A percentile compares a stretch with the other conserved stretches of the same genome.
phyloP scores from a whole-genome alignment of 2,888 invertebrate species.

The Brachynemurus nebulosus region DNA sequence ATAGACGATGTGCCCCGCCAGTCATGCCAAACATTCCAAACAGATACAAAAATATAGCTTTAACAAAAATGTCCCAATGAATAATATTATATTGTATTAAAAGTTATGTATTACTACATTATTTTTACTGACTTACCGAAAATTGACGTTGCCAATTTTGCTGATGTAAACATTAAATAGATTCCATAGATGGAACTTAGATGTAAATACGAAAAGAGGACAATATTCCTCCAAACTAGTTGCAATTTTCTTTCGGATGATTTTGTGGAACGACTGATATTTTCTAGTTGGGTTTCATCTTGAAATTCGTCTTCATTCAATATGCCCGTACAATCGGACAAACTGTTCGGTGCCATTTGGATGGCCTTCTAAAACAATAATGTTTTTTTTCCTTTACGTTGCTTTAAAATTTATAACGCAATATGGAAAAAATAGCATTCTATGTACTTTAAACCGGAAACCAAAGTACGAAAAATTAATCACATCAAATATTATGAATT shows the following conservation, averaged over 20 bases:
- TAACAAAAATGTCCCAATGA: constrained; percentile 83
- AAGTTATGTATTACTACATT: not conserved
- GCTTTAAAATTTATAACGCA: too few relatives aligned
- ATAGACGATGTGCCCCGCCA: constrained; percentile 86
- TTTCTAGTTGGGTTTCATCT: too few relatives aligned
- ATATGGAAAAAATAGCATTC: too few relatives aligned
- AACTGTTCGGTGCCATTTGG: too few relatives aligned
- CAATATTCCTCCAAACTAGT: constrained; percentile 68
- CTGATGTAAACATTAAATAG: constrained; percentile 37
- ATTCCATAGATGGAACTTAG: constrained; percentile 47
- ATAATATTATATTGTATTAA: not conserved
- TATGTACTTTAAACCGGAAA: too few relatives aligned
- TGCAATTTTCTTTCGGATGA: constrained; percentile 33
- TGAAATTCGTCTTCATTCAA: constrained; percentile 52
- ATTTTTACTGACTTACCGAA: constrained; percentile 37
- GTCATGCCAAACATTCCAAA: constrained; percentile 60
- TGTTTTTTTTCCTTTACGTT: too few relatives aligned
- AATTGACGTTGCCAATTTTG: constrained; percentile 34
- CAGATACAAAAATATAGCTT: constrained; percentile 61
- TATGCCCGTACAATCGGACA: constrained; percentile 40
- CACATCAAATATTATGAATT: too few relatives aligned
- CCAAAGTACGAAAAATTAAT: too few relatives aligned
- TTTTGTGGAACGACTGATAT: too few relatives aligned
- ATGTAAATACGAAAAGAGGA: constrained; percentile 59
- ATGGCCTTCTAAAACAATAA: too few relatives aligned